Base-by-base conservation (phyloP, 2,888 invertebrate species). In the Metacarcinus magister region DNA sequence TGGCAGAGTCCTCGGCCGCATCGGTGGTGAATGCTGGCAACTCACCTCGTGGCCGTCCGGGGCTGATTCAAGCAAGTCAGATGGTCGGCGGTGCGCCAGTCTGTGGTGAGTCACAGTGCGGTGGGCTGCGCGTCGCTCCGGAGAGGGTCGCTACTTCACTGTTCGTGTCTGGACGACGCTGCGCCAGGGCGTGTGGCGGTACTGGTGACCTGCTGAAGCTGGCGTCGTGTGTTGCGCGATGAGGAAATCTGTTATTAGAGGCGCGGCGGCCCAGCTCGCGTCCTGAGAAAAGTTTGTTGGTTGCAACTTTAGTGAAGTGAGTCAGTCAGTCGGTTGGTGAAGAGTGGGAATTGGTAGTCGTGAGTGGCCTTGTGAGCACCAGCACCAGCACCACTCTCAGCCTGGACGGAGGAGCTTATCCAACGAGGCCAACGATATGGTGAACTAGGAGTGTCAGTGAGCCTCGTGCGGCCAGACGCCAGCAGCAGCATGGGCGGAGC, bases 31-130 rank as follows among this genome's bases (percentile, higher is more conserved):
- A 28, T 19, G 46, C 39, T 95, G 95, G 95, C 95, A 95, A 92
- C 95, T 46, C 28, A 46, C 92, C 95, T 92, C 95, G 95, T 95
- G 95, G 95, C 87, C 75, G 82, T 46, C 89, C 54, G 89, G n/a
- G 92, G 92, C 95, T 92, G 95, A 95, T 92, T 95, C 95, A 95
- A 95, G 91, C 67, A 67, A 67, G 67, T 95, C 67, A 75, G 67
- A 95, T 39, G 46, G 48, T 44, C 46, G n/a, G 23, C 32, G 90
- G 32, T 5, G 46, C 23, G 89, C 82, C 92, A 95, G 95, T 95
- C 95, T 95, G 46, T 32, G 48, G 46, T 95, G 95, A 95, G 95
- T 82, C 95, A 48, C 60, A 23, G 95, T 95, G 95, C 23, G 95
- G 92, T 10, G 75, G 95, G 94, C 23, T 32, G 23, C 46, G 39